phyloP scores from a whole-genome alignment of 2,797 vertebrate genomes.

The Varecia variegata region DNA sequence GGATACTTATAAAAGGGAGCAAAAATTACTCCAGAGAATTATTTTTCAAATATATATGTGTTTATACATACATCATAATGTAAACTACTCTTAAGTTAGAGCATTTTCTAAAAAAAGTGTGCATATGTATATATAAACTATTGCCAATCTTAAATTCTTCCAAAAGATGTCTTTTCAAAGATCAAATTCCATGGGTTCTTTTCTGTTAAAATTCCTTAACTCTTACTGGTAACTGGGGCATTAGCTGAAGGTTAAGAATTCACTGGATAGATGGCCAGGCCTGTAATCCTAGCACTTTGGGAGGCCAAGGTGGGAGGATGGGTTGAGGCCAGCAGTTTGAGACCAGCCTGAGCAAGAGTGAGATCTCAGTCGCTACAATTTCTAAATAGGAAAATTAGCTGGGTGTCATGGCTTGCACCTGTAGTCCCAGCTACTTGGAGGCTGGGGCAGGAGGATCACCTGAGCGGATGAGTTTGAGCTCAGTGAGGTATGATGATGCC shows the following conservation, averaged over 20 bases:
- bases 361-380: background rate
- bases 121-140: background rate
- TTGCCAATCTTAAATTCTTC: background rate
- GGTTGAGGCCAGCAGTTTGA: background rate
- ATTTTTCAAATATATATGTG: background rate
- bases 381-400: background rate
- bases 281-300: background rate
- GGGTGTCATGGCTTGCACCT: too few species aligned
- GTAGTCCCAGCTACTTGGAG: background rate
- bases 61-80: background rate
- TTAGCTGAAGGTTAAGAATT: background rate
- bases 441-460: background rate
- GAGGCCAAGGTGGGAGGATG: background rate
- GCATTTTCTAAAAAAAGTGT: background rate
- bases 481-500: background rate
- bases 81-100: background rate
- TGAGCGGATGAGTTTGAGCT: background rate
- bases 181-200: background rate
- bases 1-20: constrained; percentile 52
- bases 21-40: constrained; percentile 38
- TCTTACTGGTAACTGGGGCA: background rate
- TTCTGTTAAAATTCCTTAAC: background rate
- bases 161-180: background rate
- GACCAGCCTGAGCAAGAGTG: background rate
- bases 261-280: background rate